Evolutionary conservation across 2,113 vertebrate species (phyloP).

Genomic region (Corvus hawaiiensis): DNA sequence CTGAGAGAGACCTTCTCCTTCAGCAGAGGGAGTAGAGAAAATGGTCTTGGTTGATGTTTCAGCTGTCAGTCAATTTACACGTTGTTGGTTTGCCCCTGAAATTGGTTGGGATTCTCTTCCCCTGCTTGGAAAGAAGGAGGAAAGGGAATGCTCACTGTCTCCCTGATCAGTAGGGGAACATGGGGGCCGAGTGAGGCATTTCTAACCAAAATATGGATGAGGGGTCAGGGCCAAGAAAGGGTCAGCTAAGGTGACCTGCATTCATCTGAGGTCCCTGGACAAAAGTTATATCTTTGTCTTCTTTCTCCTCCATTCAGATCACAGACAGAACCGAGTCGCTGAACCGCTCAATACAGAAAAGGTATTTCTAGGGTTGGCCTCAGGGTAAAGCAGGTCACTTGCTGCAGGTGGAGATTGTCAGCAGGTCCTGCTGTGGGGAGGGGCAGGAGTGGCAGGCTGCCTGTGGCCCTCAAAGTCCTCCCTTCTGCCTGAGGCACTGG

Average conservation of each 20-base stretch:
- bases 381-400: not conserved
- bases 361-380: slow-evolving; percentile 62
- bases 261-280: not conserved
- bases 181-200: not conserved
- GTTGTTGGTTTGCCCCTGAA: not conserved
- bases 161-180: not conserved
- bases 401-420: not conserved
- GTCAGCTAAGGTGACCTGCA: not conserved
- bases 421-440: not conserved
- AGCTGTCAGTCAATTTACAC: not conserved
- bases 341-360: slow-evolving; percentile 83
- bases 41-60: not conserved
- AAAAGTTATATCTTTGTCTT: not conserved
- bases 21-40: not conserved
- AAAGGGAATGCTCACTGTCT: not conserved
- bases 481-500: not conserved
- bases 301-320: slow-evolving; percentile 71
- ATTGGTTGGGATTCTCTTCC: not conserved
- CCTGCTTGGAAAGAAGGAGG: not conserved
- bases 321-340: slow-evolving; percentile 81
- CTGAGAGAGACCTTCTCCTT: not conserved
- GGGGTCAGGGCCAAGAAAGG: not conserved
- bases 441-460: not conserved
- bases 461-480: not conserved
- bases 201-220: not conserved